phyloP scores from a whole-genome alignment of 2,888 invertebrate genomes.

The Platynereis dumerilii region DNA sequence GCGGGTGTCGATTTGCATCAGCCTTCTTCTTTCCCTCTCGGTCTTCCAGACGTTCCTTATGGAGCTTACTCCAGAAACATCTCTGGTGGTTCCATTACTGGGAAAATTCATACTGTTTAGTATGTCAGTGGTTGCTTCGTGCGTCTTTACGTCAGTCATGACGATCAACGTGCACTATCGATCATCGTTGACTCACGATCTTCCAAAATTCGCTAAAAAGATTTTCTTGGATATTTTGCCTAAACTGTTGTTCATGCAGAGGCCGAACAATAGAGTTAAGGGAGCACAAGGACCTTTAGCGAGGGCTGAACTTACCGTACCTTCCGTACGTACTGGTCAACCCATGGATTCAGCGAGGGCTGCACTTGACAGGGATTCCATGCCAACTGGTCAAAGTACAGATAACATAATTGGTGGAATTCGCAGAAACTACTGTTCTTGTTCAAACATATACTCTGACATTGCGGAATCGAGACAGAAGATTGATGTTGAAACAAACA shows the following conservation, averaged over 20 bases:
- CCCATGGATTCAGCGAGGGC: no score
- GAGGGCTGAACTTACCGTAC: no score
- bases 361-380: conserved; percentile 67
- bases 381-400: neutral
- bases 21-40: conserved; percentile 95
- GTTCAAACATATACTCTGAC: no score
- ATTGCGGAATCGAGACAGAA: no score
- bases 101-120: conserved; percentile 94
- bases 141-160: conserved; percentile 95
- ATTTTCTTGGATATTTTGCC: conserved; percentile 95
- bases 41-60: conserved; percentile 97
- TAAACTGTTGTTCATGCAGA: conserved; percentile 86
- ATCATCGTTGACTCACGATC: conserved; percentile 94
- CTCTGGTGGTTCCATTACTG: conserved; percentile 90
- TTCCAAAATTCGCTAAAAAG: conserved; percentile 95
- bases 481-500: no score
- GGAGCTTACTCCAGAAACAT: conserved; percentile 96
- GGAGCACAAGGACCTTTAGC: no score
- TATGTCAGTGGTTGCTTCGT: conserved; percentile 95
- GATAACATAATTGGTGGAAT: conserved; percentile 9
- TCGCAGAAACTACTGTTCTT: no score
- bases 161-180: conserved; percentile 91
- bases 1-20: conserved; percentile 82
- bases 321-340: no score
- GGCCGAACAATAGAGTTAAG: no score